A percentile compares a stretch with the other conserved stretches of the same genome.
phyloP scores from a whole-genome alignment of 2,113 vertebrate genomes.

The Coregonus clupeaformis region DNA sequence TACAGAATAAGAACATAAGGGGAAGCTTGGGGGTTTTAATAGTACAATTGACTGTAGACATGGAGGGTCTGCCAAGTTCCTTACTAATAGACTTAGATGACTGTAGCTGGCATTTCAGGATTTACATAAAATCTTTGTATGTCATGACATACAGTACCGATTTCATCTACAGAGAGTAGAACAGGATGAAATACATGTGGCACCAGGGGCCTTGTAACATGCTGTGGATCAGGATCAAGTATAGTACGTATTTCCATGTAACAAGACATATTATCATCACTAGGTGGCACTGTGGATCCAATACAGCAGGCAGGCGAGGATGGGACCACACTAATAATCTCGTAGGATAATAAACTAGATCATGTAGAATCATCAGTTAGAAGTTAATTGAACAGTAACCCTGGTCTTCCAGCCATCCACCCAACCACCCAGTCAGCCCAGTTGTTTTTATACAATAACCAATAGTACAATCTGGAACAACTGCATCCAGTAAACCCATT shows the following conservation, averaged over 20 bases:
- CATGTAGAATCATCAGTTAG: neutral
- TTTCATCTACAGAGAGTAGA: constrained; percentile 32
- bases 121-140: constrained; percentile 22
- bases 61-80: neutral
- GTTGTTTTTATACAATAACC: no score
- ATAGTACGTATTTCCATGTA: constrained; percentile 29
- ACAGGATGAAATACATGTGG: constrained; percentile 34
- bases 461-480: constrained; percentile 21
- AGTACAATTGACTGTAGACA: no score
- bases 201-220: constrained; percentile 38
- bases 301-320: constrained; percentile 24
- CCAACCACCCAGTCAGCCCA: neutral
- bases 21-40: constrained; percentile 23
- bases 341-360: neutral
- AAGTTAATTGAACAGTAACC: neutral
- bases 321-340: neutral
- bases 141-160: constrained; percentile 49
- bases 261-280: constrained; percentile 51
- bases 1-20: constrained; percentile 60
- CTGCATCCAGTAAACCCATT: constrained; percentile 36
- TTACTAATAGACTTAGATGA: constrained; percentile 34
- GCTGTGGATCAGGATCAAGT: constrained; percentile 33
- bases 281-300: constrained; percentile 42
- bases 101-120: constrained; percentile 38
- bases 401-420: neutral